Base-by-base conservation (phyloP, 2,888 invertebrate species). In the Scaptomyza parva region DNA sequence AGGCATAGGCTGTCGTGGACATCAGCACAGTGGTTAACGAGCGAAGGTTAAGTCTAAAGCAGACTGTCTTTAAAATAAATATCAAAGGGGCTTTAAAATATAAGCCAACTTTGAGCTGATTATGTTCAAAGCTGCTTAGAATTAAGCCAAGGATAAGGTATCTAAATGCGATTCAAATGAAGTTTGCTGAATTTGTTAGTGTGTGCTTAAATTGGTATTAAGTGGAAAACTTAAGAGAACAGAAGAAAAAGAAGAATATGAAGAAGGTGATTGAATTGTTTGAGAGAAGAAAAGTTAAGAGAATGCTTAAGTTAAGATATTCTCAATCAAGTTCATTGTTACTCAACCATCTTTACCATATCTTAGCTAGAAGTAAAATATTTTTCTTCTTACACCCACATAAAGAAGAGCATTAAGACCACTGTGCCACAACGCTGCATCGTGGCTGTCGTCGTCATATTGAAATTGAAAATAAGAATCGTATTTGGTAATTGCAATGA, bases 391-490 rank as follows among this genome's bases (percentile, higher is more conserved):
- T 12, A 6, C 40, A 40, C 45, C 43, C 69, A 45, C 63, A 39
- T 26, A 5, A 7, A 39, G n/a, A 8, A 28, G 7, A n/a, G 47
- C 1, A 4, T 6, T 35, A 2, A 33, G 14, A 28, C 65, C 78
- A 84, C 59, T 57, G 83, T 80, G 64, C 45, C 44, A 9, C 26
- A n/a, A 5, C 30, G 30, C 30, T 3, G 53, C 64, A 62, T 69
- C 70, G 75, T 79, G 74, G 67, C 73, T 84, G 84, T 86, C 82
- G 84, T 81, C 82, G 84, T 83, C 83, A 84, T 84, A 84, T 84
- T 86, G 84, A 84, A 84, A 84, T 85, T 86, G 87, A 86, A 84
- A 84, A 86, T 84, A 84, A 84, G 84, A 84, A 84, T 84, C 84
- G 84, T 84, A 84, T 84, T 84, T 84, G 84, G 84, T 84, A 84